These are phyloP conservation scores for Astyanax mexicanus DNA, from an alignment of 2,797 vertebrate genomes.

Conservation along the genomic window DNA sequence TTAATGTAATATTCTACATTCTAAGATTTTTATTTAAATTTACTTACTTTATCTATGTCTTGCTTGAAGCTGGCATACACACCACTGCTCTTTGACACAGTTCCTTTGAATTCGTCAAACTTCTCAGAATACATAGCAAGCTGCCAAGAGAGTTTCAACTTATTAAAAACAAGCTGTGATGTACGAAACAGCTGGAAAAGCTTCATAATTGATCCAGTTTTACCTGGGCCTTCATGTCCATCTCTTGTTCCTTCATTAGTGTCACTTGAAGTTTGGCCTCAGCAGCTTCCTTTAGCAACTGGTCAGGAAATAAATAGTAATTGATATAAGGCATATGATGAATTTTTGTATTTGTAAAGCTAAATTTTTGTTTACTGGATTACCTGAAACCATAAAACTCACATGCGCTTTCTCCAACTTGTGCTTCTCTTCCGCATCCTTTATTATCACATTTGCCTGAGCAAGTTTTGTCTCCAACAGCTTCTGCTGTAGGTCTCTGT, in stretches of 20 bases:
- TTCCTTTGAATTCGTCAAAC: slow-evolving; percentile 98
- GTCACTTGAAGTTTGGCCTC: slow-evolving; percentile 91
- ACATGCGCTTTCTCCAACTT: slow-evolving; percentile 92
- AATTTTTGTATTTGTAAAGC: neutral
- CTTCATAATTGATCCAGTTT: slow-evolving; percentile 4
- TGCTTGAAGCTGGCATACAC: slow-evolving; percentile 96
- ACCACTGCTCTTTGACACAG: slow-evolving; percentile 93
- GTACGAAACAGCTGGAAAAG: neutral
- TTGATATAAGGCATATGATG: neutral
- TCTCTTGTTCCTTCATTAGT: slow-evolving; percentile 90
- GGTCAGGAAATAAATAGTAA: slow-evolving; percentile 52
- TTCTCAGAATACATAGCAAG: slow-evolving; percentile 94
- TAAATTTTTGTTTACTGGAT: neutral
- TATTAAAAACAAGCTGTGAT: neutral
- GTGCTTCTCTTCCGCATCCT: slow-evolving; percentile 88
- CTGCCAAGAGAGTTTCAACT: slow-evolving; percentile 71
- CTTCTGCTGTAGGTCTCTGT: slow-evolving; percentile 97
- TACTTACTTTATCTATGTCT: slow-evolving; percentile 97
- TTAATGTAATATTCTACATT: no score
- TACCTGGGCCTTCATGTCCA: slow-evolving; percentile 90
- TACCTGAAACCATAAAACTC: slow-evolving; percentile 51
- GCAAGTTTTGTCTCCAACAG: slow-evolving; percentile 93
- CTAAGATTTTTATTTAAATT: neutral
- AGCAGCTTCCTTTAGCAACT: slow-evolving; percentile 91
- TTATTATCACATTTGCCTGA: slow-evolving; percentile 90